These are phyloP conservation scores for Amphiprion ocellaris DNA, from an alignment of 2,113 vertebrate species.

Conservation along the genomic window DNA sequence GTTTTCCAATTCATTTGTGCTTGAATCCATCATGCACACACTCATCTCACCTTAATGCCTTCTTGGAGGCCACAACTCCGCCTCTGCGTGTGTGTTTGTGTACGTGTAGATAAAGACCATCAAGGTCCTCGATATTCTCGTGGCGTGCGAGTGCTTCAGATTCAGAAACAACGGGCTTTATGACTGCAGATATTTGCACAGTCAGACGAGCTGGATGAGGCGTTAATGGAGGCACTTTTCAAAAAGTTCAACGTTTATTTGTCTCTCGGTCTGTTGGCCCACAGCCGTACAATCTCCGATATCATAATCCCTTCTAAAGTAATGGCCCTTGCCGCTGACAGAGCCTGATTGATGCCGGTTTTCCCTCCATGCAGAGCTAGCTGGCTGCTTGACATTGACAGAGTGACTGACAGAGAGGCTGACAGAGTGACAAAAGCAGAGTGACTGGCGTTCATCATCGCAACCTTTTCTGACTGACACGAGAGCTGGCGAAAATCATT, in stretches of 20 bases:
- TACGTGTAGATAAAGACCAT: constrained; percentile 40
- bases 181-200: constrained; percentile 64
- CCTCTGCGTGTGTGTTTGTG: constrained; percentile 21
- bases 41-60: constrained; percentile 7
- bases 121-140: constrained; percentile 28
- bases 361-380: constrained; percentile 45
- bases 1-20: constrained; percentile 39
- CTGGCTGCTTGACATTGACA: constrained; percentile 63
- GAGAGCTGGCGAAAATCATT: constrained; percentile 26
- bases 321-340: constrained; percentile 57
- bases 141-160: constrained; percentile 26
- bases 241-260: constrained; percentile 63
- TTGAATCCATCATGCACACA: constrained; percentile 38
- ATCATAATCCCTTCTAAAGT: constrained; percentile 67
- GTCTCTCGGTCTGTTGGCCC: constrained; percentile 44
- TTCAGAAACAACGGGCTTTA: constrained; percentile 52
- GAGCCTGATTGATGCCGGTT: constrained; percentile 70
- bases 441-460: constrained; percentile 51
- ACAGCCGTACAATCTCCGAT: constrained; percentile 35
- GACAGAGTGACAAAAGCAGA: constrained; percentile 69
- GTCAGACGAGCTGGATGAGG: constrained; percentile 61
- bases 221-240: constrained; percentile 51
- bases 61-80: constrained; percentile 27
- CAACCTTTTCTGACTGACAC: constrained; percentile 42
- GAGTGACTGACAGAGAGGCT: constrained; percentile 69